Base-by-base conservation (phyloP, 2,113 vertebrate genomes). In the Corvus hawaiiensis region DNA sequence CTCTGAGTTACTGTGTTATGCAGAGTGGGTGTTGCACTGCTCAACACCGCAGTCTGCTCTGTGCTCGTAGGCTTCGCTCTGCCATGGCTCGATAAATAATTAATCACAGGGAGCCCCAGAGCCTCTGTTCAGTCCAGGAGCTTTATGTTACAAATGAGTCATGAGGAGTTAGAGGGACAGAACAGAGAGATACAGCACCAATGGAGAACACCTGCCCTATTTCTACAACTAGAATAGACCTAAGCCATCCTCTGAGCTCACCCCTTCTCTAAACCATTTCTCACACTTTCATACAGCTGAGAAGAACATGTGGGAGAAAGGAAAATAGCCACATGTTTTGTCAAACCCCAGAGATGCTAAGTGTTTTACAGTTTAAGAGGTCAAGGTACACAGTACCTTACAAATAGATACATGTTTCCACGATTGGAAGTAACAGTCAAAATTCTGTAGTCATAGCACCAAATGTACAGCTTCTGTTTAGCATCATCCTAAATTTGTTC, bases 281-380 rank as follows among this genome's bases (percentile, higher is more conserved):
- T 77, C 75, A 80, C 67, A 58, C 54, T 79, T 79, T 20, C 44
- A 71, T 13, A 33, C 8, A 73, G 54, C 33, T 35, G 51, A 82
- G 20, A 80, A 71, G 7, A 91, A 62, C 9, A 28, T 14, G 15
- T 72, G 67, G 32, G 62, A 95, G 28, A 58, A 49, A 86, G 39
- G 37, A 90, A 82, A 52, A 30, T 2, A 72, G 41, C 23, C 32
- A 21, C 7, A 51, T 71, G 55, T 66, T 83, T 67, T 83, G 43
- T 67, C 81, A 84, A 19, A 88, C 66, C 51, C 30, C 78, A 74
- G 43, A 74, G 61, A 63, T 67, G 33, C 30, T 84, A 76, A 43
- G 61, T 26, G 16, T 58, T 90, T 77, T 71, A 77, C 28, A 69
- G 21, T 71, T 74, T 74, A 51, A 92, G 88, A 88, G 43, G 71